A percentile compares a stretch with the other conserved stretches of the same genome.
phyloP scores from a whole-genome alignment of 1,140 invertebrate genomes.

The Diabrotica virgifera region DNA sequence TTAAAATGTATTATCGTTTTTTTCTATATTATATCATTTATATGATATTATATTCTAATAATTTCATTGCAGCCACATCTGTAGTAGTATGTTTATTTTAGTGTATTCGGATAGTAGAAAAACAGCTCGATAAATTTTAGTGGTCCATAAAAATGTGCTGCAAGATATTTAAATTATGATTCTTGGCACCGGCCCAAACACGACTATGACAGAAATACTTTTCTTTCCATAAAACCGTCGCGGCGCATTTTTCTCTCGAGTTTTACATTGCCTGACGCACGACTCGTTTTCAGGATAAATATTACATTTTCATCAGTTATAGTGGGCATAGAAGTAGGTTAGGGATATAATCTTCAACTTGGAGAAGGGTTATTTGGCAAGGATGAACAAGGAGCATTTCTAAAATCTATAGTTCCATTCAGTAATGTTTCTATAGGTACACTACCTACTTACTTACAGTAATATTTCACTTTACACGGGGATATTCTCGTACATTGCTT shows the following conservation, averaged over 20 bases:
- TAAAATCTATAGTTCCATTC: too few relatives aligned
- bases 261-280: slow-evolving; percentile 1
- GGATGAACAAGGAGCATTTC: too few relatives aligned
- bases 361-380: too few relatives aligned
- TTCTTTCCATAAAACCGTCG: slow-evolving; percentile 8
- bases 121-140: slow-evolving; percentile 4
- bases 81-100: not conserved
- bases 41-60: too few relatives aligned
- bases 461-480: too few relatives aligned
- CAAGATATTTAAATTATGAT: slow-evolving; percentile 5
- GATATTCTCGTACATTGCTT: too few relatives aligned
- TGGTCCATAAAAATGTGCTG: slow-evolving; percentile 6
- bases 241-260: not conserved
- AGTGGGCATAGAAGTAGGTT: too few relatives aligned
- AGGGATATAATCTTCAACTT: too few relatives aligned
- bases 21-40: too few relatives aligned
- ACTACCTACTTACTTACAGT: too few relatives aligned
- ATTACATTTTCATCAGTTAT: not conserved
- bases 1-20: too few relatives aligned
- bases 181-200: slow-evolving; percentile 5
- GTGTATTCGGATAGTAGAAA: not conserved
- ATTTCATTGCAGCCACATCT: not conserved
- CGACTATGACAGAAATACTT: slow-evolving; percentile 9
- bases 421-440: too few relatives aligned
- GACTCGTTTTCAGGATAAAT: slow-evolving; percentile 1